These are phyloP conservation scores for Prostheceraeus crozeri DNA, from an alignment of 2,888 invertebrate species.

Conservation along the genomic window DNA sequence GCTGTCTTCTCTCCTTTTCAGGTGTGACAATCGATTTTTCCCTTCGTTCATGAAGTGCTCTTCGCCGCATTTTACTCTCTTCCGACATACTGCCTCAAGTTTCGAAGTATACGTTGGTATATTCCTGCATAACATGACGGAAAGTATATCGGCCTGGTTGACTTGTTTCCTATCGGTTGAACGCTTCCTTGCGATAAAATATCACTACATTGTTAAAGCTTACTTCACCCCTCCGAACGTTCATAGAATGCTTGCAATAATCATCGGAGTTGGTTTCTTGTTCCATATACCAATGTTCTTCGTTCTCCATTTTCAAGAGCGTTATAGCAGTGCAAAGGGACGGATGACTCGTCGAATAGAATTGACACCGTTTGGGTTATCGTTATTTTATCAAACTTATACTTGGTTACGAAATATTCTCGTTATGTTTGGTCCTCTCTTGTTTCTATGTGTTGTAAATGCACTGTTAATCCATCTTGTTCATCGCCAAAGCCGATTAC, in stretches of 20 bases:
- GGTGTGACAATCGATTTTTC: no score
- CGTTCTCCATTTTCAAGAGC: not conserved
- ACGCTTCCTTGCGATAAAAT: constrained; percentile 26
- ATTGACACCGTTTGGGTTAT: constrained; percentile 11
- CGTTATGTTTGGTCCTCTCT: not conserved
- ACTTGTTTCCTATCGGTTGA: constrained; percentile 23
- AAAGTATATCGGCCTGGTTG: constrained; percentile 25
- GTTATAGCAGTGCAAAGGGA: not conserved
- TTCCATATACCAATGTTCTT: constrained; percentile 31
- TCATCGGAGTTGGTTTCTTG: constrained; percentile 17
- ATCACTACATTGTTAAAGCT: constrained; percentile 9
- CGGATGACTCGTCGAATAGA: not conserved
- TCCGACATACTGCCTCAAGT: not conserved
- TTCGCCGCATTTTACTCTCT: not conserved
- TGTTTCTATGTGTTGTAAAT: constrained; percentile 24
- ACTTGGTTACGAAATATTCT: not conserved
- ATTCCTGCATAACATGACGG: not conserved
- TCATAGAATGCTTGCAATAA: not conserved
- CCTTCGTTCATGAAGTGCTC: no score
- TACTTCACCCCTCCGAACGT: constrained; percentile 16
- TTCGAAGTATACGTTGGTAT: constrained; percentile 10
- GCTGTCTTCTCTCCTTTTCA: no score
- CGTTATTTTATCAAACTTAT: not conserved
- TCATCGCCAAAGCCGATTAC: not conserved
- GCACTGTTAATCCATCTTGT: constrained; percentile 22